These are phyloP conservation scores for Alfaro cultratus DNA, from an alignment of 2,797 vertebrate genomes.

Conservation along the genomic window DNA sequence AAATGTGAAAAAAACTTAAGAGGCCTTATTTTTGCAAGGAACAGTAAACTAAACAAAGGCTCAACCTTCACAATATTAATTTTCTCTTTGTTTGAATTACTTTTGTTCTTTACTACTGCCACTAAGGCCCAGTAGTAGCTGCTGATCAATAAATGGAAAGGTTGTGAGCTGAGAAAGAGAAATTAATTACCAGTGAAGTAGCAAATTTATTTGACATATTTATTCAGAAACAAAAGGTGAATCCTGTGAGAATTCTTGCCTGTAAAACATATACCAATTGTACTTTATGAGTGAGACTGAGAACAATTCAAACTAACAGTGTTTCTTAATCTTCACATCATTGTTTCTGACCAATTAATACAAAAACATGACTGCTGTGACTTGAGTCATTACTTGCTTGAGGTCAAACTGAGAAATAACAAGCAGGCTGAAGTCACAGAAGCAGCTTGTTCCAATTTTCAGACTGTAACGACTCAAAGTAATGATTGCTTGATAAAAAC, in stretches of 20 bases:
- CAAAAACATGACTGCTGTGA: slow-evolving; percentile 7
- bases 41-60: background rate
- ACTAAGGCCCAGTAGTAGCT: slow-evolving; percentile 43
- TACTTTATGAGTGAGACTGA: slow-evolving; percentile 4
- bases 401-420: slow-evolving; percentile 16
- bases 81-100: slow-evolving; percentile 4
- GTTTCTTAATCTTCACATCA: slow-evolving; percentile 7
- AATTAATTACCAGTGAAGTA: slow-evolving; percentile 25
- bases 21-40: background rate
- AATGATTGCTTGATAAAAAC: slow-evolving; percentile 24
- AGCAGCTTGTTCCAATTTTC: slow-evolving; percentile 35
- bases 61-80: background rate
- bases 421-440: slow-evolving; percentile 9
- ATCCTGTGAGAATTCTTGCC: slow-evolving; percentile 2
- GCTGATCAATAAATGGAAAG: slow-evolving; percentile 49
- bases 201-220: slow-evolving; percentile 12
- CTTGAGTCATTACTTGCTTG: slow-evolving; percentile 8
- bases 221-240: slow-evolving; percentile 7
- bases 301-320: slow-evolving; percentile 9
- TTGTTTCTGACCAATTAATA: slow-evolving; percentile 17
- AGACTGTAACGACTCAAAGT: slow-evolving; percentile 13
- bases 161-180: slow-evolving; percentile 26
- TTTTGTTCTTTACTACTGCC: slow-evolving; percentile 27
- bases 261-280: background rate
- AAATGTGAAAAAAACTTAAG: background rate